A percentile compares a stretch with the other conserved stretches of the same genome.
These are phyloP conservation scores for Parelbella ahira DNA, from an alignment of 2,888 invertebrate species.

Conservation along the genomic window DNA sequence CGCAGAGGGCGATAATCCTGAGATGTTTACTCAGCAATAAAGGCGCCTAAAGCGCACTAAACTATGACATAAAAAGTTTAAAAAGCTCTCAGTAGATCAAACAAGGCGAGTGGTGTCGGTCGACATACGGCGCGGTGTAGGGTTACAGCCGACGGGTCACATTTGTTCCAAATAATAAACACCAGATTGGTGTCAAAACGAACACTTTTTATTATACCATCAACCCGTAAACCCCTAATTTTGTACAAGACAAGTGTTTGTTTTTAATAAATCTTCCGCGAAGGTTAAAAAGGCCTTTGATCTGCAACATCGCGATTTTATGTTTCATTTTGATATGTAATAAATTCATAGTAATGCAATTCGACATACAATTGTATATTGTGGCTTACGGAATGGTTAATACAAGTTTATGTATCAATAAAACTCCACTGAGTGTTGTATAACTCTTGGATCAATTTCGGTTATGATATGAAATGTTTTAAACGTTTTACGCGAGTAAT, in stretches of 20 bases:
- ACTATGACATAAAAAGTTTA: conserved; percentile 78
- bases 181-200: conserved; percentile 78
- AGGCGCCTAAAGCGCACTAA: conserved; percentile 71
- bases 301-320: conserved; percentile 45
- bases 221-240: conserved; percentile 63
- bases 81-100: conserved; percentile 81
- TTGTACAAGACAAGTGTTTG: conserved; percentile 51
- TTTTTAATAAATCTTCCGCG: conserved; percentile 69
- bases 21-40: conserved; percentile 74
- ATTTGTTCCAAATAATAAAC: conserved; percentile 77
- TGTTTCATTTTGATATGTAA: conserved; percentile 36
- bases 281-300: conserved; percentile 55
- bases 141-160: conserved; percentile 69
- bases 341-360: conserved; percentile 41
- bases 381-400: conserved; percentile 45
- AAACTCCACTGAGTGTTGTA: conserved; percentile 45
- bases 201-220: conserved; percentile 75
- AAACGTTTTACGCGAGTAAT: too few species aligned
- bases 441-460: too few species aligned
- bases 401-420: conserved; percentile 54
- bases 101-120: conserved; percentile 70
- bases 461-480: too few species aligned
- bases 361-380: conserved; percentile 41
- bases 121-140: conserved; percentile 67
- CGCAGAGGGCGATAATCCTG: conserved; percentile 54